A percentile compares a stretch with the other conserved stretches of the same genome.
Evolutionary conservation across 1,140 invertebrate genomes (phyloP).

Genomic region (Lordiphosa collinella): DNA sequence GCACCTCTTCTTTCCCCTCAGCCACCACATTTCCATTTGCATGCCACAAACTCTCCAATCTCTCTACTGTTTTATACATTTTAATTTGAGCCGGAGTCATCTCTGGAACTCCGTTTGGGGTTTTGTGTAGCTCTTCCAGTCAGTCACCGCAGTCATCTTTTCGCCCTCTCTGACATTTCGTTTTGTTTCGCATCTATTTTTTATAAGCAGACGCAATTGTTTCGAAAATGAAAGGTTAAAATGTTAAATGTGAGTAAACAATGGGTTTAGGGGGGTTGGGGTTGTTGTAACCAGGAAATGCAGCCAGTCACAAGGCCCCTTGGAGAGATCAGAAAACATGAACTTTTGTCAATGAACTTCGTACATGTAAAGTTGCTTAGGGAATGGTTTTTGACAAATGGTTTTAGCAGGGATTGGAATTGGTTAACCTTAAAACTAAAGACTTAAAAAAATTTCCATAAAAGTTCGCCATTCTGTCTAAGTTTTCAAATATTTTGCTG

Average conservation of each 20-base stretch:
- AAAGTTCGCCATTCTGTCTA: no score
- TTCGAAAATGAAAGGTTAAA: conserved; percentile 76
- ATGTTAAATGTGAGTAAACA: conserved; percentile 75
- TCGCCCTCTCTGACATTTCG: conserved; percentile 30
- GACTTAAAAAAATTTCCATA: no score
- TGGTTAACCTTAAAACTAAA: no score
- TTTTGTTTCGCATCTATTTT: conserved; percentile 70
- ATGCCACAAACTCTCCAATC: conserved; percentile 41
- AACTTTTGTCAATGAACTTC: conserved; percentile 69
- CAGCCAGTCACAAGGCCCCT: conserved; percentile 42
- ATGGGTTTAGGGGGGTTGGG: conserved; percentile 34
- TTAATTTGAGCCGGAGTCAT: conserved; percentile 62
- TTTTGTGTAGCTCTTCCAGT: conserved; percentile 11
- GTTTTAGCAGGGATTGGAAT: conserved; percentile 2
- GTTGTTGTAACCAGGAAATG: conserved; percentile 52
- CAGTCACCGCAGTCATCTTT: conserved; percentile 34
- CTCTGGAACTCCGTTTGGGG: conserved; percentile 23
- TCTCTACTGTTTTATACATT: conserved; percentile 66
- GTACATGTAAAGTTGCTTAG: conserved; percentile 19
- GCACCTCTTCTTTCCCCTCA: background rate
- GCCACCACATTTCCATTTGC: conserved; percentile 55
- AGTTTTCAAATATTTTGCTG: conserved; percentile 30
- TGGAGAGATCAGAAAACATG: conserved; percentile 49
- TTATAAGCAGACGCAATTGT: conserved; percentile 77
- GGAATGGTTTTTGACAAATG: conserved; percentile 25